Evolutionary conservation across 2,797 vertebrate genomes (phyloP).

Genomic region (Eleutherodactylus coqui): DNA sequence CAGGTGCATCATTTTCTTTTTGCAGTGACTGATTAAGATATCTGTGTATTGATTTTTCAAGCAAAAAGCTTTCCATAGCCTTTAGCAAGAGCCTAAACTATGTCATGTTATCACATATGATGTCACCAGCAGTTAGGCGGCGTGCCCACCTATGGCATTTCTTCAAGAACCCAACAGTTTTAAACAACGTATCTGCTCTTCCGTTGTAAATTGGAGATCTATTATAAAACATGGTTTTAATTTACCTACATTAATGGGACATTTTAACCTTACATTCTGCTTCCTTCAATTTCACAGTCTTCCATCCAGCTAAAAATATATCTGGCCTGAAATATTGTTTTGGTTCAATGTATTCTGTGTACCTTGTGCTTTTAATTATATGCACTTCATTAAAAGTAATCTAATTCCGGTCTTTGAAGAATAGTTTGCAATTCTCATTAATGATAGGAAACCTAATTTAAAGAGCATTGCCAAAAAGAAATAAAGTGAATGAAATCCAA

Average conservation of each 20-base stretch:
- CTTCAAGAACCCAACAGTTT: neutral
- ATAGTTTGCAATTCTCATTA: neutral
- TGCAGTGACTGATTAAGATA: too few relatives aligned
- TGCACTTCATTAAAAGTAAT: conserved; percentile 21
- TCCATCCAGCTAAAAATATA: neutral
- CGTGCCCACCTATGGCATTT: neutral
- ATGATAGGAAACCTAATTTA: neutral
- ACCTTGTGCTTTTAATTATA: neutral
- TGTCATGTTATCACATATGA: neutral
- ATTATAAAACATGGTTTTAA: neutral
- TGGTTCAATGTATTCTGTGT: neutral
- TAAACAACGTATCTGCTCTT: neutral
- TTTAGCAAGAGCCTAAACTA: neutral
- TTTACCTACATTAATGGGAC: neutral
- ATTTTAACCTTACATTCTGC: neutral
- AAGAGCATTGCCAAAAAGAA: neutral
- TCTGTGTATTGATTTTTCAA: too few relatives aligned
- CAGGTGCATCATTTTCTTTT: too few relatives aligned
- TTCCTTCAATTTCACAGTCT: neutral
- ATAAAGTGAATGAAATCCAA: neutral
- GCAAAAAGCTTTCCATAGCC: too few relatives aligned
- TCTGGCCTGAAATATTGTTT: neutral
- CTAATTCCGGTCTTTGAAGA: neutral
- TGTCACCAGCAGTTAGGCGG: neutral
- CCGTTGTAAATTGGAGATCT: neutral